phyloP scores from a whole-genome alignment of 2,113 vertebrate genomes.

The Lagopus leucura region DNA sequence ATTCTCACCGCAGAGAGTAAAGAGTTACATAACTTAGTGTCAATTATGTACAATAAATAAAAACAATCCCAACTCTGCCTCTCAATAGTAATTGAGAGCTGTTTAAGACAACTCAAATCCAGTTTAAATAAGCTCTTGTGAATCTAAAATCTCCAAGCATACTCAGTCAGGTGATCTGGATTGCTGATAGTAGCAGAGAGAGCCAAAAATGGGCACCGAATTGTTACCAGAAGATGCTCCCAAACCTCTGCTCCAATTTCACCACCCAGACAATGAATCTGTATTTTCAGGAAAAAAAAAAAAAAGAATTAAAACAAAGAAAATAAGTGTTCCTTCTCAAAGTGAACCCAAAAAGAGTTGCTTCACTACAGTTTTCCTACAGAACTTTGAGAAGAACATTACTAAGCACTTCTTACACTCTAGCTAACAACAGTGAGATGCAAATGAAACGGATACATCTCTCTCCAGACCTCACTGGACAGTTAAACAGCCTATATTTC shows the following conservation, averaged over 20 bases:
- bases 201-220: slow-evolving; percentile 78
- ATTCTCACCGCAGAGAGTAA: neutral
- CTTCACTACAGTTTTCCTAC: neutral
- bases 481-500: neutral
- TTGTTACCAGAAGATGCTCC: slow-evolving; percentile 81
- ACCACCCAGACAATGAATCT: slow-evolving; percentile 74
- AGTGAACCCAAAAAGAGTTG: neutral
- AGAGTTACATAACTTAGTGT: neutral
- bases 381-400: neutral
- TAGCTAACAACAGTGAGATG: neutral
- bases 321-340: neutral
- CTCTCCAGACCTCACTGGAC: neutral
- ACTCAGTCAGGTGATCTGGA: slow-evolving; percentile 74
- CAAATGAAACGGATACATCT: neutral
- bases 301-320: neutral
- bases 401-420: neutral
- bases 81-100: neutral
- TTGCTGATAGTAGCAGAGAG: slow-evolving; percentile 81
- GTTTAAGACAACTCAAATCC: neutral
- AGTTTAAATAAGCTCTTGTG: neutral
- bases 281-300: neutral
- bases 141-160: neutral
- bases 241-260: slow-evolving; percentile 80
- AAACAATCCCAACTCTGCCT: neutral
- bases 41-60: neutral